Evolutionary conservation across 2,888 invertebrate species (phyloP), one percentile per base, ranked within the genome.

Genomic region (Hipparchia sbordonii): DNA sequence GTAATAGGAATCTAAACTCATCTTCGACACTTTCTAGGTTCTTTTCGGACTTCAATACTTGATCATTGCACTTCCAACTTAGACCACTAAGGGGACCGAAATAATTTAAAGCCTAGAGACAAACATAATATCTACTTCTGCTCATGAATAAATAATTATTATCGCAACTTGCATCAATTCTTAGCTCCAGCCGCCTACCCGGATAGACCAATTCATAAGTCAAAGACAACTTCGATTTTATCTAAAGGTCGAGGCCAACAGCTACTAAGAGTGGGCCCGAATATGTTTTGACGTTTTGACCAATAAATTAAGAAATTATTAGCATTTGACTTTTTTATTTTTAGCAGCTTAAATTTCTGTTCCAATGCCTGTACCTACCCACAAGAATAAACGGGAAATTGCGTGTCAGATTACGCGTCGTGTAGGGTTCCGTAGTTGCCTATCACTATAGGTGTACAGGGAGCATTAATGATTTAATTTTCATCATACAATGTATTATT

Each of bases 161-260:
- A 45, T 13, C 13, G n/a, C 23, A 52, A 39, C 39, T 67, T 67
- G 52, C 61, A 12, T 62, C 52, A 61, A 54, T 54, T 69, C 13
- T 39, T 66, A 60, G 65, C 71, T 45, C 51, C 71, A 56, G 52
- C 62, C 72, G 52, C 60, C 71, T 45, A 67, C 62, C 72, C 72
- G 60, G 68, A 63, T 63, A 62, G 48, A 62, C 51, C 51, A 52
- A 56, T 61, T 72, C 51, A 59, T 54, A 48, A 57, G 70, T 73
- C 67, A 75, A 60, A 72, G 66, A 70, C 68, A 73, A 75, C 67
- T 71, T 71, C 72, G 23, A 23, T 77, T 79, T 78, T 76, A 77
- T 76, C 71, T 79, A 63, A 79, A 79, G 77, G 78, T 80, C 80
- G 80, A 52, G 81, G 81, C 76, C 79, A 76, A 70, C 67, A 39